Evolutionary conservation across 2,113 vertebrate species (phyloP).

Genomic region (Poecilia latipinna): DNA sequence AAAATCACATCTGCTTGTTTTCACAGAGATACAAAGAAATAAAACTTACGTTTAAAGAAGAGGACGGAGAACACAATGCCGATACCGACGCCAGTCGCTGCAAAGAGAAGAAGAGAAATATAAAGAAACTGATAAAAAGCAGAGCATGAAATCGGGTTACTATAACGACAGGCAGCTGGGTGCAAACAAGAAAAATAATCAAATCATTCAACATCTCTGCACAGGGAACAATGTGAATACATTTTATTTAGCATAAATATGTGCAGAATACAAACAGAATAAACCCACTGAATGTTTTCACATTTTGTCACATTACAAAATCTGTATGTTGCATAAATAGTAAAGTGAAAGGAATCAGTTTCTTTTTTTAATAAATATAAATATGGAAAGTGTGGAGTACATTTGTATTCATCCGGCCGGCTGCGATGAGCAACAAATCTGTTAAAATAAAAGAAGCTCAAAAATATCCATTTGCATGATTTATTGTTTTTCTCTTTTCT

Average conservation of each 20-base stretch:
- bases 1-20: neutral
- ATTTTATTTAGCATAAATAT: neutral
- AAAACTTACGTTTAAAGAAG: constrained; percentile 90
- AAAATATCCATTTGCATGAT: no score
- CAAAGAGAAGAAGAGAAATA: constrained; percentile 25
- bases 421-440: no score
- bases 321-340: neutral
- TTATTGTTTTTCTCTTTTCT: no score
- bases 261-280: neutral
- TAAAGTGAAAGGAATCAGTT: neutral
- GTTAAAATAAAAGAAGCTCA: no score
- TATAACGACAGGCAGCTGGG: no score
- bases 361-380: no score
- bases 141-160: no score
- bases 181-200: no score
- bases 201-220: neutral
- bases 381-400: no score
- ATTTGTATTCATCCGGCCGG: no score
- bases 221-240: neutral
- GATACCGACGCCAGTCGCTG: constrained; percentile 88
- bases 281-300: neutral
- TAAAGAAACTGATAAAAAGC: neutral
- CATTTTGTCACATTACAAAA: neutral
- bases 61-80: constrained; percentile 89
- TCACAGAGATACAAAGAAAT: neutral